phyloP scores from a whole-genome alignment of 2,113 vertebrate species.

The Chaetodon trifascialis region DNA sequence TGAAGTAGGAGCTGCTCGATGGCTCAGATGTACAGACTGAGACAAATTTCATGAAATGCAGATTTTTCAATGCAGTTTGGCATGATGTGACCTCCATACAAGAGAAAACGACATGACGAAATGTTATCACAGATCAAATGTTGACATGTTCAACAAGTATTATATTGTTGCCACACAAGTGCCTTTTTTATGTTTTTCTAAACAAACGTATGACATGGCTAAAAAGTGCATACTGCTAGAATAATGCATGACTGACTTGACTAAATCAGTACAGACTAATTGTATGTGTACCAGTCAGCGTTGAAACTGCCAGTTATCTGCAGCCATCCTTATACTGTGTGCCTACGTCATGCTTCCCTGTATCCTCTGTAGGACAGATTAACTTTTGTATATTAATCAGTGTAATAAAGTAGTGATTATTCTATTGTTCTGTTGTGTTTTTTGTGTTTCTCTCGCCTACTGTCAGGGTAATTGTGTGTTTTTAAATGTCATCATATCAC shows the following conservation, averaged over 20 bases:
- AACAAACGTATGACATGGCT: conserved; percentile 29
- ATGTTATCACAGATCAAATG: neutral
- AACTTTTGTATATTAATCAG: conserved; percentile 73
- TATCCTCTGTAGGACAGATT: conserved; percentile 61
- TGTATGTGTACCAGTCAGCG: conserved; percentile 18
- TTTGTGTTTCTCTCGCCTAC: neutral
- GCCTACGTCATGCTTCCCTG: conserved; percentile 62
- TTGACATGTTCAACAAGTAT: neutral
- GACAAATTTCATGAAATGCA: neutral
- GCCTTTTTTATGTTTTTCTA: conserved; percentile 52
- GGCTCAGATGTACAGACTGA: neutral
- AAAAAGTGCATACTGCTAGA: conserved; percentile 30
- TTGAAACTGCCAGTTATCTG: conserved; percentile 44
- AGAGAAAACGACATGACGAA: neutral
- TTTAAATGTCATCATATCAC: too few relatives aligned
- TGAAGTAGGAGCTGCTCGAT: neutral
- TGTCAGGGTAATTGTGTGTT: neutral
- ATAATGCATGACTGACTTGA: conserved; percentile 40
- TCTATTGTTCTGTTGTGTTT: conserved; percentile 11
- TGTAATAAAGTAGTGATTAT: conserved; percentile 74
- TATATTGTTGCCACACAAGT: conserved; percentile 31
- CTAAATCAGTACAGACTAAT: conserved; percentile 37
- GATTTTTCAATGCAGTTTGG: conserved; percentile 6
- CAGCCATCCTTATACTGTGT: conserved; percentile 37
- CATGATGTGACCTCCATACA: neutral